Evolutionary conservation across 2,888 invertebrate species (phyloP).

Genomic region (Molorchus minor): DNA sequence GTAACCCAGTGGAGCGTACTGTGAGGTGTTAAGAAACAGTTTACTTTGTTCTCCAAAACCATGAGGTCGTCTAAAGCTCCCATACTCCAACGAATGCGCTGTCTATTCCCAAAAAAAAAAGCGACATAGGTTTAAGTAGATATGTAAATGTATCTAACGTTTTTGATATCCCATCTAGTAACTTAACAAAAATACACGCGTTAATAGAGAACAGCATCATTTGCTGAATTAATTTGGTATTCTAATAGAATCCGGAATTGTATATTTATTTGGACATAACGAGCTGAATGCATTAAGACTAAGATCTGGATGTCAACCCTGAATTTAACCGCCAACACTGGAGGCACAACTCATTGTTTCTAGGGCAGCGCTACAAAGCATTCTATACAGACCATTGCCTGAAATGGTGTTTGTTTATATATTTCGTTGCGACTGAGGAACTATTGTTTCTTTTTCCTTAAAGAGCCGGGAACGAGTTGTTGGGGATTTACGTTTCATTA

Average conservation of each 20-base stretch:
- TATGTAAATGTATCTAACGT: too few relatives aligned
- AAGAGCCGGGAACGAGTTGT: conserved; percentile 33
- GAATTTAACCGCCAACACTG: not conserved
- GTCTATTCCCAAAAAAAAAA: too few relatives aligned
- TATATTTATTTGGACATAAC: not conserved
- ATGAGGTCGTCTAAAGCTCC: too few relatives aligned
- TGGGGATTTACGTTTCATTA: conserved; percentile 38
- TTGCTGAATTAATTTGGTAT: not conserved
- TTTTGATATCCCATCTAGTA: not conserved
- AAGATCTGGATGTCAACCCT: not conserved
- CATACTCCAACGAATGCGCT: too few relatives aligned
- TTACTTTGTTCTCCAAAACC: too few relatives aligned
- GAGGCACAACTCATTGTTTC: conserved; percentile 13
- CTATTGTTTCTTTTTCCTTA: conserved; percentile 40
- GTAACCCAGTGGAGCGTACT: too few relatives aligned
- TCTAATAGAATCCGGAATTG: not conserved
- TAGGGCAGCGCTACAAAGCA: conserved; percentile 7
- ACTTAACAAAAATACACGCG: not conserved
- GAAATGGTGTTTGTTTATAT: conserved; percentile 20
- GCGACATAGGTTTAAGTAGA: too few relatives aligned
- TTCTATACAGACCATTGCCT: conserved; percentile 17
- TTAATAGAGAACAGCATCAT: not conserved
- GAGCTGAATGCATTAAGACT: not conserved
- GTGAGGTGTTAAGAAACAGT: too few relatives aligned
- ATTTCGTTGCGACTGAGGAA: conserved; percentile 26